Base-by-base conservation (phyloP, 2,797 vertebrate genomes). In the Tadarida brasiliensis region DNA sequence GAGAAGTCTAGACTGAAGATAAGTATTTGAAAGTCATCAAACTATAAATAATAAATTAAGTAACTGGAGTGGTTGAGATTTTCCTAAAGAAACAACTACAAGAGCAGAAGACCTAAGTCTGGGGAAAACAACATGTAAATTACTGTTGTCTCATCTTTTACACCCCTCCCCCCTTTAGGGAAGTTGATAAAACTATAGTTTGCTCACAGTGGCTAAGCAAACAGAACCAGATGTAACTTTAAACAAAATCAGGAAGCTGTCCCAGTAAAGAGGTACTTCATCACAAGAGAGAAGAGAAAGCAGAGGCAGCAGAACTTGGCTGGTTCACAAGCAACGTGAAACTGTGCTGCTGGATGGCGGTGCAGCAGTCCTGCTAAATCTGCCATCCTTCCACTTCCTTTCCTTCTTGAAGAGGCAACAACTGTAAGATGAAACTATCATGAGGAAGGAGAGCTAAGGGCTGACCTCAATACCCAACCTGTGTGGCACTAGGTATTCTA, bases 191-290 rank as follows among this genome's bases (percentile, higher is more conserved):
- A 51, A 73, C 39, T n/a, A n/a, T 63, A 81, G 51, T 82, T 26
- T 94, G 35, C 49, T 83, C 74, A 63, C 19, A 76, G 24, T 17
- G 67, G 24, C 54, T 57, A 68, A 81, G 47, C 68, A 77, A 44
- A 83, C 54, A 93, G 68, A 93, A 94, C 51, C 74, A 87, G 24
- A 92, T 49, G 24, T 82, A 39, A 76, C 81, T 49, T 35, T 81
- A 81, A 82, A 80, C 35, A 89, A 80, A 94, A 82, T 26, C 54
- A 82, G 63, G 86, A 92, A 93, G 35, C 26, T 77, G 51, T 51
- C 22, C 44, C 22, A 56, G 10, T 16, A 14, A 90, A 80, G 71
- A 87, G 35, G 67, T 39, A 70, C 47, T 82, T 86, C 59, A 76
- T 56, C 54, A 35, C 12, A 51, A 82, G 81, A 87, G 35, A 74